Evolutionary conservation across 2,888 invertebrate genomes (phyloP), one percentile per base, ranked within the genome.

Genomic region (Mesochorus sp.): DNA sequence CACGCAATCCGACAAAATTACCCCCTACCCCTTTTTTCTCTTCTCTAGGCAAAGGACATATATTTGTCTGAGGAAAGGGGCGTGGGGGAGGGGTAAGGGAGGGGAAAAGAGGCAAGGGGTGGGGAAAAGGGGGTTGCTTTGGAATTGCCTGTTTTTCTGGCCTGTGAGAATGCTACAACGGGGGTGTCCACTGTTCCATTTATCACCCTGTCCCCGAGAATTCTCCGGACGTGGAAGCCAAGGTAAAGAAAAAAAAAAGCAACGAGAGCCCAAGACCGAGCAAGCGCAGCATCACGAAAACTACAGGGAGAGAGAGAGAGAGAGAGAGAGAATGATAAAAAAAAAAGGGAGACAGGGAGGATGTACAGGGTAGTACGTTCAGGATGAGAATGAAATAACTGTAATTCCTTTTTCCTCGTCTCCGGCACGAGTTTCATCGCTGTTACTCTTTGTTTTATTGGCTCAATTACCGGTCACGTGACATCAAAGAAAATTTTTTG

Each of bases 151-250:
- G 68, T 82, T 81, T 81, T 77, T 81, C 66, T 66, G 17, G 10
- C 47, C 17, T 47, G 68, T 39, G 34, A 31, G 55, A 10, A 6
- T 31, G 37, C 62, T n/a, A 34, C 53, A 26, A 28, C 42, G 14
- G 5, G 67, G 74, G 62, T 31, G 64, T 24, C 61, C 70, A 70
- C 75, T 72, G 79, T 81, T 83, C 84, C 80, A 83, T 86, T 86
- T 84, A 80, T 83, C 81, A 83, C 76, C 39, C 61, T 37, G 55
- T 62, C 59, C 59, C 72, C 19, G 75, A 61, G 26, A 19, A 66
- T 80, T 62, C 66, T 44, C 37, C 76, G 47, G 53, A 17, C 12
- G 37, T 28, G 51, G 64, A 44, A 37, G 55, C 24, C 28, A 19
- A 49, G 62, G 49, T 44, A 70, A 55, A 61, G 26, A 42, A 34